These are phyloP conservation scores for Condylostylus longicornis DNA, from an alignment of 1,140 invertebrate genomes.

Conservation along the genomic window DNA sequence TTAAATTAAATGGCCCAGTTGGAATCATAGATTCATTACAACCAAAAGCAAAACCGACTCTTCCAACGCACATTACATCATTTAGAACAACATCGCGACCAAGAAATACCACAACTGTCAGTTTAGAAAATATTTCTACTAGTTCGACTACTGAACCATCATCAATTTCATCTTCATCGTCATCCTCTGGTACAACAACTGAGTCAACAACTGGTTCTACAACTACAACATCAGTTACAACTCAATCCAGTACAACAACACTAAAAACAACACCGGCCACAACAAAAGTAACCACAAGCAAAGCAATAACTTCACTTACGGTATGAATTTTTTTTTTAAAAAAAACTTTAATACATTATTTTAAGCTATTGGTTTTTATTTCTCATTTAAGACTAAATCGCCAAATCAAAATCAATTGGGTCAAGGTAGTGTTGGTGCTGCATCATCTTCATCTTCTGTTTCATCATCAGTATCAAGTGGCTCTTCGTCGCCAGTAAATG, in stretches of 20 bases:
- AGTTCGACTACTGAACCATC: conserved; percentile 26
- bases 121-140: conserved; percentile 14
- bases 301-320: conserved; percentile 27
- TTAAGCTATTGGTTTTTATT: too few species aligned
- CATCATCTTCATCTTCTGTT: conserved; percentile 1
- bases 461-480: neutral
- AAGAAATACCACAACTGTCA: conserved; percentile 14
- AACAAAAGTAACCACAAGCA: conserved; percentile 23
- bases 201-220: conserved; percentile 12
- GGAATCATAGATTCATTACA: conserved; percentile 34
- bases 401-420: conserved; percentile 8
- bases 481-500: neutral
- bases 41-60: conserved; percentile 16
- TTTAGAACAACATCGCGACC: conserved; percentile 10
- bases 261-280: conserved; percentile 8
- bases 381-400: too few species aligned
- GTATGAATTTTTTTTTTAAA: too few species aligned
- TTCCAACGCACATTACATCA: conserved; percentile 23
- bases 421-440: conserved; percentile 26
- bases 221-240: conserved; percentile 18
- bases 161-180: conserved; percentile 26
- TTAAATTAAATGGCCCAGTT: conserved; percentile 31
- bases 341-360: too few species aligned
- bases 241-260: conserved; percentile 15
- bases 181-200: conserved; percentile 17